Base-by-base conservation (phyloP, 2,888 invertebrate genomes). In the Pediacus dermestoides region DNA sequence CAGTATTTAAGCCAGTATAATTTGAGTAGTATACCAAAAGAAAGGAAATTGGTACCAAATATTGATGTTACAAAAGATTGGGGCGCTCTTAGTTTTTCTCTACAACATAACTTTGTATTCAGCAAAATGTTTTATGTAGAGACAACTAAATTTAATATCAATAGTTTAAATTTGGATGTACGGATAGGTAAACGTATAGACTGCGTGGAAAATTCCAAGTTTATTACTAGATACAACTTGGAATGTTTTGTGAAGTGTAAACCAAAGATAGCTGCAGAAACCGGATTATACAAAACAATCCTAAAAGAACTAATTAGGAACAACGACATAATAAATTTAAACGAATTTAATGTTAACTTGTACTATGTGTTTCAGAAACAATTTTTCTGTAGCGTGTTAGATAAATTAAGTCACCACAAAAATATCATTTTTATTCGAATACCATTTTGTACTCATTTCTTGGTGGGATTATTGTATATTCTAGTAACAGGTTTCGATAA, bases 1-100 rank as follows among this genome's bases (percentile, higher is more conserved):
- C 71, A 75, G 49, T 87, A 76, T 53, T 67, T 84, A 23, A 68
- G 70, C 52, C 72, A 71, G 34, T 86, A 77, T 60, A 71, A 76
- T 22, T 61, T 86, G 27, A 68, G 65, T 41, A 71, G 72, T 2
- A 66, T 87, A 33, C 49, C 40, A 53, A 68, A 2, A 55, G 58
- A 28, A 67, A 73, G 4, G 61, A 74, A 44, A 77, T 70, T 68
- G 72, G 77, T 42, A 55, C 74, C 18, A 68, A 70, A 57, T 74
- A 71, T 32, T 59, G 63, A 74, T 34, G 42, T 54, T 4, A 26
- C 22, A 25, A 11, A 25, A 10, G 31, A 21, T 35, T 10, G 10
- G n/a, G n/a, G n/a, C n/a, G n/a, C n/a, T n/a, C n/a, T n/a, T n/a
- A n/a, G n/a, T n/a, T n/a, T n/a, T n/a, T n/a, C n/a, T n/a, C n/a